Conservation (phyloP, 2,888 invertebrate species). For the Galerucella calmariensis region DNA sequence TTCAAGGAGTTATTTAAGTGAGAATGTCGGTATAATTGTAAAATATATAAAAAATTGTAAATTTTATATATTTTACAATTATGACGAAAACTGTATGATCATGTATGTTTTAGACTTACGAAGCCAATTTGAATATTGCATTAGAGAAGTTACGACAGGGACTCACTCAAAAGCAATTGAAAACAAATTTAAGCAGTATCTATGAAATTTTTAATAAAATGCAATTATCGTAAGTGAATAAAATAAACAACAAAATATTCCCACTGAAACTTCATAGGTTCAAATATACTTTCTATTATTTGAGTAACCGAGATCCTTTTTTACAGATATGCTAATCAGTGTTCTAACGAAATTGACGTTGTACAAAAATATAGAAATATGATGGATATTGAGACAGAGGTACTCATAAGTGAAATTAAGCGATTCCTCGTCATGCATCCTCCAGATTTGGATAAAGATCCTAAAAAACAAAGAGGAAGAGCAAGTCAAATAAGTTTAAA, state of each 20-base stretch:
- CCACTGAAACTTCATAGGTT: no score
- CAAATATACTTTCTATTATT: no score
- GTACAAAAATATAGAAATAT: slow-evolving; percentile 49
- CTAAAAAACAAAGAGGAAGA: slow-evolving; percentile 50
- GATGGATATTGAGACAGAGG: slow-evolving; percentile 47
- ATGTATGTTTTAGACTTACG: slow-evolving; percentile 40
- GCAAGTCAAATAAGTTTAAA: slow-evolving; percentile 48
- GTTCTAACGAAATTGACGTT: slow-evolving; percentile 44
- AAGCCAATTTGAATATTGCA: slow-evolving; percentile 50
- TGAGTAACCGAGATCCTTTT: no score
- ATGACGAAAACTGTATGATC: no score
- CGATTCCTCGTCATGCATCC: slow-evolving; percentile 51
- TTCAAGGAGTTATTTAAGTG: no score
- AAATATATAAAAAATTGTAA: no score
- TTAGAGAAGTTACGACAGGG: slow-evolving; percentile 56
- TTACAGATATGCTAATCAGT: slow-evolving; percentile 2
- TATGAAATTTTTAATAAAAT: slow-evolving; percentile 45
- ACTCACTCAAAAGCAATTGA: slow-evolving; percentile 46
- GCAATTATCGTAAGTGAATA: slow-evolving; percentile 47
- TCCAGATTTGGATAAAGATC: slow-evolving; percentile 48
- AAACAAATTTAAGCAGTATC: slow-evolving; percentile 43
- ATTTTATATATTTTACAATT: no score
- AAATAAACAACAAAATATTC: neutral
- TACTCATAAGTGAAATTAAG: slow-evolving; percentile 53
- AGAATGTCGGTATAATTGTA: no score